These are phyloP conservation scores for Columbina picui DNA, from an alignment of 2,113 vertebrate genomes.

Conservation along the genomic window DNA sequence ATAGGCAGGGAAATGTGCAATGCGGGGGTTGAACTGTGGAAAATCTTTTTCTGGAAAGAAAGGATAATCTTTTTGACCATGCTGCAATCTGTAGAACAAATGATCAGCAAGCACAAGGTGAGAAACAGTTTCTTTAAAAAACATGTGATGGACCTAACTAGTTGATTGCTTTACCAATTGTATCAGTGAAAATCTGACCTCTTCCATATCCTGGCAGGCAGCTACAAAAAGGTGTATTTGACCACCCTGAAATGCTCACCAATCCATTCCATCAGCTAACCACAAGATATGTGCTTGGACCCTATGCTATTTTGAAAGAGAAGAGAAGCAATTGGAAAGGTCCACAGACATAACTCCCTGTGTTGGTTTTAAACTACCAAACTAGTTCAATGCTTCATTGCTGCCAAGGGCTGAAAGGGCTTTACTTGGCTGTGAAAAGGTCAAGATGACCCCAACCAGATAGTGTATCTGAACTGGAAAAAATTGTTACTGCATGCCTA, in stretches of 20 bases:
- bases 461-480: neutral
- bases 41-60: neutral
- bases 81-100: neutral
- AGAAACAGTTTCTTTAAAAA: neutral
- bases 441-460: neutral
- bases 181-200: neutral
- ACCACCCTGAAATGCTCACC: neutral
- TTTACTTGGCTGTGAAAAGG: neutral
- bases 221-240: neutral
- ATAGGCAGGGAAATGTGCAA: neutral
- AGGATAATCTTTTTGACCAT: neutral
- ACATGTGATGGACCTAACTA: neutral
- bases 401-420: neutral
- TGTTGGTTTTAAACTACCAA: neutral
- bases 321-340: neutral
- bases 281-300: neutral
- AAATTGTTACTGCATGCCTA: neutral
- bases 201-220: neutral
- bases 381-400: neutral
- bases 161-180: neutral
- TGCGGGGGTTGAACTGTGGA: neutral
- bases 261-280: neutral
- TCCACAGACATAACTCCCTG: neutral
- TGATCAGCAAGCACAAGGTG: neutral
- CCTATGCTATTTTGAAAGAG: neutral